Base-by-base conservation (phyloP, 2,888 invertebrate species). In the Xestia sexstrigata region DNA sequence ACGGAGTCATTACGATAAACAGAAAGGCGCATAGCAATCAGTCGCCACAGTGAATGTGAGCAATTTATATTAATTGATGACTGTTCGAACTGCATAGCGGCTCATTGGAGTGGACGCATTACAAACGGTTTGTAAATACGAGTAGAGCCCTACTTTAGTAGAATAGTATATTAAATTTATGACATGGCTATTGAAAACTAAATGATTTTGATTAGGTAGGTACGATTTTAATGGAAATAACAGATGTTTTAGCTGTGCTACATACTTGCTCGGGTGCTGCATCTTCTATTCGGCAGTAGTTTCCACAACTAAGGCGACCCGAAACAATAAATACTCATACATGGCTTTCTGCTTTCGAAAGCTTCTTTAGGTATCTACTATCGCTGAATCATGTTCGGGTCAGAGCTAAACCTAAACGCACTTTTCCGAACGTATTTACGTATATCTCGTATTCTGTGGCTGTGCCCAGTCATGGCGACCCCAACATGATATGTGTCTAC, bases 11-110 rank as follows among this genome's bases (percentile, higher is more conserved):
- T 58, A 70, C 35, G 26, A 82, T 68, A 66, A 82, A 65, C 69
- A 71, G 70, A 58, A 65, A 60, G 42, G 55, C 74, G 65, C 78
- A 76, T 17, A 66, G 78, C 74, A 74, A 67, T 74, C 74, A 83
- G 79, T 86, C 35, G 72, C 49, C 62, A 26, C 35, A 66, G 26
- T 30, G 70, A 79, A 81, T 78, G 70, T 68, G 65, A 81, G 76
- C 81, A 83, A 89, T 90, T 83, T 65, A 81, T 84, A 79, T 82
- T 81, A 87, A 90, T 89, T 82, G 77, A 88, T 73, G 74, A 85
- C 78, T 63, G 74, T 74, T 89, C 58, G 74, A 76, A 55, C 73
- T 70, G 78, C 69, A 67, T 47, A 65, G 55, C 58, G 30, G 52
- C 75, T 79, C 70, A 80, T 87, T 83, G 86, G 74, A 79, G 60